Conservation (phyloP, 2,797 vertebrate genomes). For the Takifugu ocellatus region DNA sequence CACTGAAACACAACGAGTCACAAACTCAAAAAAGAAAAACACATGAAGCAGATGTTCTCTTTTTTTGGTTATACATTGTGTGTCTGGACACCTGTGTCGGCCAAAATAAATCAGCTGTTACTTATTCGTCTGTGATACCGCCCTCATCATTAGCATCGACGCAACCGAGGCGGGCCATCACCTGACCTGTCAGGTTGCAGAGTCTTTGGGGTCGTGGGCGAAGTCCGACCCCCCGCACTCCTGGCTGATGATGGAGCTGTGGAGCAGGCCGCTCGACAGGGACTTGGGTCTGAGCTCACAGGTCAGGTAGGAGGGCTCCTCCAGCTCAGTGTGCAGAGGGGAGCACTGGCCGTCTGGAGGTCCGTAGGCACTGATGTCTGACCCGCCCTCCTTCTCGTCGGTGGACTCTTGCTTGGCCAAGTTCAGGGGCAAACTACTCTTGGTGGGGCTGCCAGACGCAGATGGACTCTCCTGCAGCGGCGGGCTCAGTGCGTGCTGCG, state of each 20-base stretch:
- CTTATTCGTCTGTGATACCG: slow-evolving; percentile 52
- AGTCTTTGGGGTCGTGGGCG: slow-evolving; percentile 85
- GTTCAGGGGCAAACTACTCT: slow-evolving; percentile 85
- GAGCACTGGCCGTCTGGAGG: slow-evolving; percentile 89
- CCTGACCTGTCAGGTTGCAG: slow-evolving; percentile 80
- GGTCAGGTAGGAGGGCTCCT: slow-evolving; percentile 86
- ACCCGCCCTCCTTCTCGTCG: slow-evolving; percentile 83
- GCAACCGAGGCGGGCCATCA: slow-evolving; percentile 43
- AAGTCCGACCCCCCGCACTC: slow-evolving; percentile 86
- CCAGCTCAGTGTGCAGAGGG: slow-evolving; percentile 88
- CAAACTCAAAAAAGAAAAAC: slow-evolving; percentile 54
- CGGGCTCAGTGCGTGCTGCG: slow-evolving; percentile 94
- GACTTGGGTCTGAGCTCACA: slow-evolving; percentile 89
- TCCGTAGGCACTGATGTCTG: slow-evolving; percentile 85
- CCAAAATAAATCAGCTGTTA: slow-evolving; percentile 57
- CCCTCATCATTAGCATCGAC: not conserved
- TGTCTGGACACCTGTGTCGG: slow-evolving; percentile 62
- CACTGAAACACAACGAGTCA: slow-evolving; percentile 74
- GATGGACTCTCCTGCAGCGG: slow-evolving; percentile 92
- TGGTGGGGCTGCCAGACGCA: slow-evolving; percentile 88
- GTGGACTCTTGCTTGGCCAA: slow-evolving; percentile 83
- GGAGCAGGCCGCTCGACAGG: slow-evolving; percentile 86
- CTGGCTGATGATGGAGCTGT: slow-evolving; percentile 85
- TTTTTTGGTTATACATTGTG: slow-evolving; percentile 77
- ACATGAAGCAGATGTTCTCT: slow-evolving; percentile 65